phyloP scores from a whole-genome alignment of 2,797 vertebrate species.

The Neomorphus geoffroyi region DNA sequence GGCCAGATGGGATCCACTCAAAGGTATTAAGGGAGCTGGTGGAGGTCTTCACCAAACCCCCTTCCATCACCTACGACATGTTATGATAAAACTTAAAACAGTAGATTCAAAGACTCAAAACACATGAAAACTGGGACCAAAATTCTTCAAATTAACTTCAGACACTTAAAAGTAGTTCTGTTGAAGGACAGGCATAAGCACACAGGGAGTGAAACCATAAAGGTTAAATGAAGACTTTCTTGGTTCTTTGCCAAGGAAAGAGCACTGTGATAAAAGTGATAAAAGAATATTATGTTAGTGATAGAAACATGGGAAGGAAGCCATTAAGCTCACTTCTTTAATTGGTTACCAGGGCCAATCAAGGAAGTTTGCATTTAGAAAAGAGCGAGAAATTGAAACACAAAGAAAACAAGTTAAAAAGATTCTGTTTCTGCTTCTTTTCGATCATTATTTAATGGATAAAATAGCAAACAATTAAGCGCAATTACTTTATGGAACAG shows the following conservation, averaged over 20 bases:
- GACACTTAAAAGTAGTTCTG: neutral
- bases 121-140: neutral
- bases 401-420: neutral
- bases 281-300: neutral
- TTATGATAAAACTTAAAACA: neutral
- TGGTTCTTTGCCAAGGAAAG: neutral
- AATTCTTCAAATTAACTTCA: neutral
- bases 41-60: no score
- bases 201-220: neutral
- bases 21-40: no score
- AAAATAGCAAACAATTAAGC: constrained; percentile 12
- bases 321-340: neutral
- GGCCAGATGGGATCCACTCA: no score
- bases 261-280: neutral
- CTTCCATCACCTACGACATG: no score
- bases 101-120: neutral
- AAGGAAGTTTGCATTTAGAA: neutral
- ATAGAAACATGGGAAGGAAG: neutral
- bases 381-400: neutral
- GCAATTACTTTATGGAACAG: constrained; percentile 1
- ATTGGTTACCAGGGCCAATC: neutral
- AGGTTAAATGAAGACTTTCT: neutral
- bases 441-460: neutral
- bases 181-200: neutral
- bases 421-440: neutral